Percentiles rank a stretch among this genome's conserved stretches.
phyloP scores from a whole-genome alignment of 2,113 vertebrate genomes.

The Lophura nycthemera region DNA sequence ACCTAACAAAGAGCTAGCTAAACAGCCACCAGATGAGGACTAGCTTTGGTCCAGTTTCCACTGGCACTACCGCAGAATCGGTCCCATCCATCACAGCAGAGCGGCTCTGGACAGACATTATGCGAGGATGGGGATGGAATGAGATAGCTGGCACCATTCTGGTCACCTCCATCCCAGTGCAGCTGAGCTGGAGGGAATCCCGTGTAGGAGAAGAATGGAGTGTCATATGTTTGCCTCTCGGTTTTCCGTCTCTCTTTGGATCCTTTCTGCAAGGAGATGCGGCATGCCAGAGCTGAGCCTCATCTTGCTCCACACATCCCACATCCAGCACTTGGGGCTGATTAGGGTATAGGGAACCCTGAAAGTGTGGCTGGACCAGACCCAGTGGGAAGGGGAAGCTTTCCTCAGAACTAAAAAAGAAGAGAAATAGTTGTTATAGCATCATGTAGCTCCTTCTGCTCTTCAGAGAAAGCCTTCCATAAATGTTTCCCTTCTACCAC shows the following conservation, averaged over 20 bases:
- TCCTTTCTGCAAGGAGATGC: background rate
- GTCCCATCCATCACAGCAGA: background rate
- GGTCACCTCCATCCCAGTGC: background rate
- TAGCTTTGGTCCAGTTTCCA: background rate
- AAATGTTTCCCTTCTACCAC: conserved; percentile 8
- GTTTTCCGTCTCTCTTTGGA: background rate
- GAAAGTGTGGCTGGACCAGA: background rate
- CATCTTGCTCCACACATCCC: background rate
- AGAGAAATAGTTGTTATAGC: background rate
- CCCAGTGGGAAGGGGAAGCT: background rate
- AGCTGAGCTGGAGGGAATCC: background rate
- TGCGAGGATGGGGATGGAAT: background rate
- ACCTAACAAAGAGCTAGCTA: background rate
- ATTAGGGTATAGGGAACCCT: background rate
- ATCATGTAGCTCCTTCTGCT: fast-evolving
- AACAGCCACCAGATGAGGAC: background rate
- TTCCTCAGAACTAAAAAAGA: background rate
- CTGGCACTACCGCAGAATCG: background rate
- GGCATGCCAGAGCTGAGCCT: background rate
- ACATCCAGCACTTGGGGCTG: background rate
- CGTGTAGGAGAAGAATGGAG: background rate
- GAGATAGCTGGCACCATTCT: background rate
- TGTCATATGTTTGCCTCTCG: background rate
- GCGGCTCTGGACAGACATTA: background rate
- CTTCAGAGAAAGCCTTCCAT: background rate